These are phyloP conservation scores for Parambassis ranga DNA, from an alignment of 2,797 vertebrate species.

Conservation along the genomic window DNA sequence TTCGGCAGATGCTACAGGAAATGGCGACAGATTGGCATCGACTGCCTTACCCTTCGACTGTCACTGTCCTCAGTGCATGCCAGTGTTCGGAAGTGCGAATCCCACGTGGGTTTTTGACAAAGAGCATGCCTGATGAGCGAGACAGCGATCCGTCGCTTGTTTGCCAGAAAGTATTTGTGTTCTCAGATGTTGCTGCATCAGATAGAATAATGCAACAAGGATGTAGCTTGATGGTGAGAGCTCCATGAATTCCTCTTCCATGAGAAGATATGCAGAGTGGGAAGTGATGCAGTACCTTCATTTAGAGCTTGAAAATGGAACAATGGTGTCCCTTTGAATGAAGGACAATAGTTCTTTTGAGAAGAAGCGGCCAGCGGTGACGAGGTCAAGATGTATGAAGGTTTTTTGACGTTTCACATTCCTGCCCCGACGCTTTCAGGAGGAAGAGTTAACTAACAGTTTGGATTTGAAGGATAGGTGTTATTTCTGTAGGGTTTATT, in stretches of 20 bases:
- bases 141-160: slow-evolving; percentile 12
- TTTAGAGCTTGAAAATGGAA: slow-evolving; percentile 39
- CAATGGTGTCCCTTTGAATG: slow-evolving; percentile 60
- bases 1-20: slow-evolving; percentile 50
- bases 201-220: slow-evolving; percentile 32
- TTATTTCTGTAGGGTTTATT: slow-evolving; percentile 16
- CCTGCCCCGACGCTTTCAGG: slow-evolving; percentile 1
- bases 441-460: slow-evolving; percentile 17
- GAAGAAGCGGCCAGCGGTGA: slow-evolving; percentile 7
- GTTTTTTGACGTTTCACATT: slow-evolving; percentile 52
- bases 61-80: slow-evolving; percentile 9
- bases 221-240: slow-evolving; percentile 7
- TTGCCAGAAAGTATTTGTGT: slow-evolving; percentile 22
- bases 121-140: slow-evolving; percentile 43
- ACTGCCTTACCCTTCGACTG: slow-evolving; percentile 29
- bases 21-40: slow-evolving; percentile 41
- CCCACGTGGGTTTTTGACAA: slow-evolving; percentile 42
- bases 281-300: slow-evolving; percentile 60
- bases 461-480: slow-evolving; percentile 6
- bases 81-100: slow-evolving; percentile 1
- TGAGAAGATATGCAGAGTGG: slow-evolving; percentile 47
- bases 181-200: slow-evolving; percentile 20
- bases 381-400: slow-evolving; percentile 46
- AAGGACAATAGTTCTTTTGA: slow-evolving; percentile 71
- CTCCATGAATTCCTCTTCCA: slow-evolving; percentile 45